These are phyloP conservation scores for Temnothorax unifasciatus DNA, from an alignment of 2,888 invertebrate species.

Conservation along the genomic window DNA sequence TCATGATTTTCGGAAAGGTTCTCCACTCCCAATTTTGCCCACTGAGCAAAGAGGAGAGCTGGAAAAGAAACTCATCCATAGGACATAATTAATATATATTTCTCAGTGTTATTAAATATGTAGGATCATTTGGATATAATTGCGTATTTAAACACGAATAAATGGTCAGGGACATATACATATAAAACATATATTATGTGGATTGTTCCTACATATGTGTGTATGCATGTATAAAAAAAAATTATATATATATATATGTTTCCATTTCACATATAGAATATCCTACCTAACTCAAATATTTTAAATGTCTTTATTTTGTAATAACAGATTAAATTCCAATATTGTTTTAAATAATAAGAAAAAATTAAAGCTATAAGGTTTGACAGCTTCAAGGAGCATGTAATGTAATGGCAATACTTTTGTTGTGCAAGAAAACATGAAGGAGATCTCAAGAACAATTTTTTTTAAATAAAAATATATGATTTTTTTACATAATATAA, in stretches of 20 bases:
- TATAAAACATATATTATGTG: conserved; percentile 78
- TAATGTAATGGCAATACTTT: background rate
- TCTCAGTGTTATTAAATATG: conserved; percentile 69
- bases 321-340: background rate
- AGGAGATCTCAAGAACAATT: background rate
- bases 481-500: background rate
- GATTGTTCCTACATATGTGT: conserved; percentile 79
- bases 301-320: background rate
- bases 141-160: conserved; percentile 82
- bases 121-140: conserved; percentile 82
- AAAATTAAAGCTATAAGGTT: background rate
- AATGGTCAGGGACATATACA: conserved; percentile 82
- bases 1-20: conserved; percentile 82
- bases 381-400: background rate
- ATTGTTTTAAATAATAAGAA: background rate
- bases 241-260: background rate
- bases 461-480: background rate
- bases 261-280: background rate
- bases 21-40: conserved; percentile 91
- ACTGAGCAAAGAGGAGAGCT: conserved; percentile 96
- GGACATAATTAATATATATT: conserved; percentile 82
- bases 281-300: background rate
- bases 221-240: background rate
- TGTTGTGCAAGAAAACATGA: background rate
- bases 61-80: conserved; percentile 89